Conservation (phyloP, 2,797 vertebrate genomes). For the Channallabes apus region DNA sequence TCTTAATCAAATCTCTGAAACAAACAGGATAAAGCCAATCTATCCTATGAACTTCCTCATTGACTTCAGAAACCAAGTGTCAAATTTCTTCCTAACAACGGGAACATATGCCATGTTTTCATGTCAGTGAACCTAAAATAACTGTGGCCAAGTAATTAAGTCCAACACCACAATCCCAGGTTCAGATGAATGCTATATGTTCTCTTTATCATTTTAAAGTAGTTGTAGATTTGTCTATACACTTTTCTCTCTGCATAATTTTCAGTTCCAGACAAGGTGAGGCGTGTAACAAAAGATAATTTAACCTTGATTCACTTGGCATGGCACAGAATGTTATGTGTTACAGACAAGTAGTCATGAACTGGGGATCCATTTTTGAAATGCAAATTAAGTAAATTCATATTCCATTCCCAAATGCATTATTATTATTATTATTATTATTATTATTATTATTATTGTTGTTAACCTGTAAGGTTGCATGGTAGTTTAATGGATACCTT, state of each 20-base stretch:
- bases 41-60: constrained; percentile 25
- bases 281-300: not conserved
- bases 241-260: not conserved
- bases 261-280: not conserved
- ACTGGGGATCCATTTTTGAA: not conserved
- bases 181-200: not conserved
- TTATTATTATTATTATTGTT: no score
- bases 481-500: no score
- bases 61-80: not conserved
- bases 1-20: constrained; percentile 56
- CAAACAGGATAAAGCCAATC: constrained; percentile 49
- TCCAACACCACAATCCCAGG: not conserved
- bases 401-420: not conserved
- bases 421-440: not conserved
- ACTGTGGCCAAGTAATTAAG: not conserved
- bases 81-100: constrained; percentile 25
- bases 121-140: not conserved
- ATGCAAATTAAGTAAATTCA: not conserved
- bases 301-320: not conserved
- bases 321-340: not conserved
- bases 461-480: no score
- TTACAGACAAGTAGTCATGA: not conserved
- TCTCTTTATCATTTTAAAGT: not conserved
- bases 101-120: constrained; percentile 26
- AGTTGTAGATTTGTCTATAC: not conserved